Evolutionary conservation across 2,113 vertebrate genomes (phyloP).

Genomic region (Mobula hypostoma): DNA sequence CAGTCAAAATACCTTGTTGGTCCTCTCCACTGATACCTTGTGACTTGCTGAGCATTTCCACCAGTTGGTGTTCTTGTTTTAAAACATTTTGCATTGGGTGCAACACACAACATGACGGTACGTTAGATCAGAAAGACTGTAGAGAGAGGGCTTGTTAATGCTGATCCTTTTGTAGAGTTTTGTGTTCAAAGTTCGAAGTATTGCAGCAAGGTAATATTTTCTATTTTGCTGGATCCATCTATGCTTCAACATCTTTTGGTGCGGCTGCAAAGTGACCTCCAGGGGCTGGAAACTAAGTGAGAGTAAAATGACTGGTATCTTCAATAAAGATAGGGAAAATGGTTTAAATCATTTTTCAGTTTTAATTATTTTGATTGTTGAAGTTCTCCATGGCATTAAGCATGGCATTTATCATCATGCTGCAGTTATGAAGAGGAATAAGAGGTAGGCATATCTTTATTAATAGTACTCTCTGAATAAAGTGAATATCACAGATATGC

Average conservation of each 20-base stretch:
- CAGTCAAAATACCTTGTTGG: not conserved
- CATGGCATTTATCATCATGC: not conserved
- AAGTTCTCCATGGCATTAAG: slow-evolving; percentile 6
- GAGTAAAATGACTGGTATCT: not conserved
- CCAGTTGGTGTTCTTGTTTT: not conserved
- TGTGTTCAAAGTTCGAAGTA: not conserved
- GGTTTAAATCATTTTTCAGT: slow-evolving; percentile 5
- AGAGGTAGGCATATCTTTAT: slow-evolving; percentile 19
- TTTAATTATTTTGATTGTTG: slow-evolving; percentile 31
- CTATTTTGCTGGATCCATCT: not conserved
- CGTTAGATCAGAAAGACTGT: not conserved
- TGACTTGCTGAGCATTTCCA: not conserved
- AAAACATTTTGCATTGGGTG: not conserved
- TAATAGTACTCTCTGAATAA: slow-evolving; percentile 36
- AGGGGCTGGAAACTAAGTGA: not conserved
- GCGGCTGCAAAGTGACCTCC: not conserved
- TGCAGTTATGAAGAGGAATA: slow-evolving; percentile 33
- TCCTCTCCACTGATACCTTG: not conserved
- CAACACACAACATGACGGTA: not conserved
- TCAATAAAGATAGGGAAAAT: not conserved
- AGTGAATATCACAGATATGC: slow-evolving; percentile 33
- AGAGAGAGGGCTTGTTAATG: not conserved
- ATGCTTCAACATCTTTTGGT: not conserved
- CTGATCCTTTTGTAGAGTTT: not conserved
- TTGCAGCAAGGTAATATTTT: not conserved